Evolutionary conservation across 1,140 invertebrate genomes (phyloP), one percentile per base, ranked within the genome.

Genomic region (Sycophila sp.): DNA sequence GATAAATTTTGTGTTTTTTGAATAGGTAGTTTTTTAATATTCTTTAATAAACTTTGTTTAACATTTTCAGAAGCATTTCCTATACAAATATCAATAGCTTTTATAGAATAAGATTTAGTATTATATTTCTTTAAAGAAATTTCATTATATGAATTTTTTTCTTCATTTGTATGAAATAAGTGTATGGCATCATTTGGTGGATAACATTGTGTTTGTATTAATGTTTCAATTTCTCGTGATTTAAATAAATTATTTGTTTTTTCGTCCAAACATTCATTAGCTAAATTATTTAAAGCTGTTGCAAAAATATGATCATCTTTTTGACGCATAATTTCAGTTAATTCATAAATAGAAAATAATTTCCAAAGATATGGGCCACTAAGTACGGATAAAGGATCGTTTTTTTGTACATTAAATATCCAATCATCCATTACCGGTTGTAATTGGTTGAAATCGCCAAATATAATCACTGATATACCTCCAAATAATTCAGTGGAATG

Each of bases 241-340:
- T 60, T 42, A 13, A 60, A 60, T 40, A 60, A 24, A 17, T 42
- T 11, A n/a, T 42, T 60, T 15, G 10, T 30, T n/a, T 19, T 13
- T 0, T 45, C 38, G 28, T 15, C 26, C 10, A 60, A 30, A 28
- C 8, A 42, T 60, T 19, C 60, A 47, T 38, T 64, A 47, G 56
- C 56, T 38, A 59, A 59, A 22, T 59, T 24, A 26, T 26, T 40
- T 24, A 59, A 40, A 40, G 75, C 67, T 38, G n/a, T 45, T 32
- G 73, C 73, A 45, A 74, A 76, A 26, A 17, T 8, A 4, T 53
- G 17, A 60, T 76, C 73, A 51, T 75, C 68, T 68, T 64, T 63
- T 49, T 75, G 75, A 13, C 71, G 63, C 71, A 76, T 75, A 38
- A 76, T 76, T 28, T 73, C 69, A 10, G 36, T 59, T 0, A 71